Evolutionary conservation across 2,113 vertebrate genomes (phyloP).

Genomic region (Euleptes europaea): DNA sequence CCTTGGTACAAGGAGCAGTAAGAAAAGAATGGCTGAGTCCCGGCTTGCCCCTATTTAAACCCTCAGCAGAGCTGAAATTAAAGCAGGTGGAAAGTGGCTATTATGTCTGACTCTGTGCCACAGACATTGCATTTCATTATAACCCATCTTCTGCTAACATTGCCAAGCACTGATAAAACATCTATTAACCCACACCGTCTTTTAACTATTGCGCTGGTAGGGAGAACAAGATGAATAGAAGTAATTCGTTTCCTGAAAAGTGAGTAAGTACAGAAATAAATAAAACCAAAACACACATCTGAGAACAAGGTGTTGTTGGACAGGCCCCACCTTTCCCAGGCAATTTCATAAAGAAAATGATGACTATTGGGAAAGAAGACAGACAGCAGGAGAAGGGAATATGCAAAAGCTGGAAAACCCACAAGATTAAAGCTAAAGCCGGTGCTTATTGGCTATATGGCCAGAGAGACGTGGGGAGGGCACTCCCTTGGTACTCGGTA

Average conservation of each 20-base stretch:
- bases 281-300: constrained; percentile 25
- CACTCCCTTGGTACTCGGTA: too few species aligned
- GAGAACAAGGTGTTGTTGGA: neutral
- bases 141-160: neutral
- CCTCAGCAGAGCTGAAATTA: accelerated
- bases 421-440: neutral
- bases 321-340: constrained; percentile 20
- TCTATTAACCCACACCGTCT: constrained; percentile 6
- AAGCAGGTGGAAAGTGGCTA: neutral
- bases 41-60: neutral
- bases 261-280: neutral
- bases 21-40: neutral
- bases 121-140: neutral
- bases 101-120: neutral
- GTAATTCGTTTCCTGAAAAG: constrained; percentile 29
- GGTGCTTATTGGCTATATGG: too few species aligned
- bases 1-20: neutral
- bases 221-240: constrained; percentile 46
- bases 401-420: neutral
- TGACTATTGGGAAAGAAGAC: neutral
- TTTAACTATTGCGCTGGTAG: neutral
- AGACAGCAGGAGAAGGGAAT: neutral
- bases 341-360: constrained; percentile 23
- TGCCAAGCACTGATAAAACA: constrained; percentile 2
- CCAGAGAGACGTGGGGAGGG: too few species aligned